Conservation (phyloP, 2,113 vertebrate genomes). For the Myodes glareolus region DNA sequence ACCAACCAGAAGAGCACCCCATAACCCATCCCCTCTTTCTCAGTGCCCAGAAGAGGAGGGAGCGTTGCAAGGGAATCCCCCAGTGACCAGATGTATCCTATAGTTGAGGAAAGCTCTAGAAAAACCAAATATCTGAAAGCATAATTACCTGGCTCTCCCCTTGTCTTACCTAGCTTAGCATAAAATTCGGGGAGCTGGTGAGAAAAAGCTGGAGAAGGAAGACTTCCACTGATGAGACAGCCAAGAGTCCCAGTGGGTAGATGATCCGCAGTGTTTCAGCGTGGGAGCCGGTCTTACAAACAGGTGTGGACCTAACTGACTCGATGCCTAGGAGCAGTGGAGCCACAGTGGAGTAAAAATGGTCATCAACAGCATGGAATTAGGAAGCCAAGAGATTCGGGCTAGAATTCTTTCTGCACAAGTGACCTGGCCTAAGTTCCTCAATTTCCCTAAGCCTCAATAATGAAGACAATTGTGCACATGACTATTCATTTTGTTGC, state of each 20-base stretch:
- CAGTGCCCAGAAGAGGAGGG: neutral
- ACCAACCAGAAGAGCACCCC: neutral
- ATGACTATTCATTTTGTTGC: neutral
- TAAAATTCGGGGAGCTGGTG: slow-evolving; percentile 33
- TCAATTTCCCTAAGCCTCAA: neutral
- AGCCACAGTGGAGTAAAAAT: neutral
- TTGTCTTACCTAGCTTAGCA: neutral
- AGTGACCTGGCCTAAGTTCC: neutral
- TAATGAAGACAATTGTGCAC: slow-evolving; percentile 7
- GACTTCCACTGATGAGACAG: neutral
- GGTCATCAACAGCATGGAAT: neutral
- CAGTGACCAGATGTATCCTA: neutral
- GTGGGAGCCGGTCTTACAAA: neutral
- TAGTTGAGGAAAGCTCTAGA: slow-evolving; percentile 35
- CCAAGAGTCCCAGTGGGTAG: neutral
- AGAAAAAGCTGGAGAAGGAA: slow-evolving; percentile 15
- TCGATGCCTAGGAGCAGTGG: neutral
- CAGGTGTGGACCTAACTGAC: neutral
- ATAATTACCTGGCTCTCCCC: neutral
- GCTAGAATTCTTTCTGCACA: slow-evolving; percentile 23
- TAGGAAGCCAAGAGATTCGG: neutral
- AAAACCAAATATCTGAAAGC: slow-evolving; percentile 10
- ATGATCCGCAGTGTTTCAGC: neutral
- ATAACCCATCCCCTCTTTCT: neutral
- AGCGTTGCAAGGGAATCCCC: neutral